Conservation (phyloP, 2,113 vertebrate genomes). For the Daphoenositta chrysoptera region DNA sequence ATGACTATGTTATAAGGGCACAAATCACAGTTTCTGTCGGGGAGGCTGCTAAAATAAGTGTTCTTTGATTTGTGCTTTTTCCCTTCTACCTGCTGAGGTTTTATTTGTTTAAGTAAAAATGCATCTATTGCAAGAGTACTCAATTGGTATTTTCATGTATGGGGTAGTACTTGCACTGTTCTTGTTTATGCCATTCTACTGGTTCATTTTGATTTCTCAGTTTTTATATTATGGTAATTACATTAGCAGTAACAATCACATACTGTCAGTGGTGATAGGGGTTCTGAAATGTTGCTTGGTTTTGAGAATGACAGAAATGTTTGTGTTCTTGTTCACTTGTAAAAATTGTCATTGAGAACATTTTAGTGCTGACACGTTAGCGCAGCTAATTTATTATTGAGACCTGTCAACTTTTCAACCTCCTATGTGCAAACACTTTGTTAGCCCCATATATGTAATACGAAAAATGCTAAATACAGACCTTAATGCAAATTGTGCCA, state of each 20-base stretch:
- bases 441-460: not conserved
- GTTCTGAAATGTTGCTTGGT: not conserved
- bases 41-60: not conserved
- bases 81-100: not conserved
- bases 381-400: not conserved
- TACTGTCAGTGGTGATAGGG: not conserved
- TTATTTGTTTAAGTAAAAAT: not conserved
- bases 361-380: not conserved
- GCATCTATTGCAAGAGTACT: not conserved
- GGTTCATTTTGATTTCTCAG: not conserved
- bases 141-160: not conserved
- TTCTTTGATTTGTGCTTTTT: not conserved
- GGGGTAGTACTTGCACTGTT: not conserved
- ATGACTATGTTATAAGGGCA: not conserved
- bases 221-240: not conserved
- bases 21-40: not conserved
- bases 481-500: not conserved
- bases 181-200: not conserved
- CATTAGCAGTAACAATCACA: not conserved
- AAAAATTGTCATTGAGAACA: not conserved
- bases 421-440: not conserved
- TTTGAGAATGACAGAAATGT: not conserved
- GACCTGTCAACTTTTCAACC: not conserved
- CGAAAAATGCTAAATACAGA: not conserved
- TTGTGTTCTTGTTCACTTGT: not conserved